These are phyloP conservation scores for Hydropsyche betteni DNA, from an alignment of 2,888 invertebrate genomes.

Conservation along the genomic window DNA sequence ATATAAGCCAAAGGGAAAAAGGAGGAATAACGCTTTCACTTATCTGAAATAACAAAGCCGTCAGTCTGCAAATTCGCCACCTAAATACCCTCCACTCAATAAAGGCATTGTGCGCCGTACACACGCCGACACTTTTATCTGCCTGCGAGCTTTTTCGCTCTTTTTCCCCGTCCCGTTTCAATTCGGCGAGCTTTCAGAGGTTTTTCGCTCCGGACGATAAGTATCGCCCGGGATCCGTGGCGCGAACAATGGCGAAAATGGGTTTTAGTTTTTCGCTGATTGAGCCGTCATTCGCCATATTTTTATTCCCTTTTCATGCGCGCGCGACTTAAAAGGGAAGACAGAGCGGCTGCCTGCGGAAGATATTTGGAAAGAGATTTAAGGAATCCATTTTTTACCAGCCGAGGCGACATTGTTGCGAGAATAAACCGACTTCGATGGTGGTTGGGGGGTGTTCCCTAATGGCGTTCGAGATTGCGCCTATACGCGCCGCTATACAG, in stretches of 20 bases:
- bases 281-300: constrained; percentile 50
- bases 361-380: constrained; percentile 52
- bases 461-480: constrained; percentile 46
- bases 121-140: constrained; percentile 7
- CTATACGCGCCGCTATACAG: background rate
- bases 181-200: constrained; percentile 31
- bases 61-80: constrained; percentile 39
- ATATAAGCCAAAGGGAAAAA: too few relatives aligned
- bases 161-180: constrained; percentile 18
- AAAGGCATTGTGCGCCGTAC: constrained; percentile 32
- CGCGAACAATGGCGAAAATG: constrained; percentile 46
- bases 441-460: constrained; percentile 37
- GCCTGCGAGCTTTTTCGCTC: constrained; percentile 11
- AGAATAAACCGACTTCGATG: constrained; percentile 25
- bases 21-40: constrained; percentile 37
- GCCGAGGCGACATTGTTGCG: constrained; percentile 45
- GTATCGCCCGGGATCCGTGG: constrained; percentile 38
- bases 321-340: constrained; percentile 45
- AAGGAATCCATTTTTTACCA: constrained; percentile 50
- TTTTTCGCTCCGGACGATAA: constrained; percentile 44
- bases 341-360: constrained; percentile 44
- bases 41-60: constrained; percentile 39
- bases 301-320: constrained; percentile 41
- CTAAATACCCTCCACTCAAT: constrained; percentile 42
- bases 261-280: constrained; percentile 50